Base-by-base conservation (phyloP, 1,140 invertebrate genomes). In the Melanaphis sacchari region DNA sequence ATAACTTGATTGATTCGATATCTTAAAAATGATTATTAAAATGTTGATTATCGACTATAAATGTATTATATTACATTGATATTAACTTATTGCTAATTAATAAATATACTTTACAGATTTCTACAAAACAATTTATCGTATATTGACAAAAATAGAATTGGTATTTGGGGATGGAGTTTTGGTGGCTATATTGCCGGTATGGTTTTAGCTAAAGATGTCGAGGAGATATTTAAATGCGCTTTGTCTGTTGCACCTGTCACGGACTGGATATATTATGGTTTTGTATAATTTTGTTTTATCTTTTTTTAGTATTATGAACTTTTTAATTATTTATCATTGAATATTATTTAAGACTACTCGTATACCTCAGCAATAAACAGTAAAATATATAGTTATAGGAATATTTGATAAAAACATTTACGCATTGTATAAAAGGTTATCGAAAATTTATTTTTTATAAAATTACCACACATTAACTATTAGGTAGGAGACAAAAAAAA, bases 251-350 rank as follows among this genome's bases (percentile, higher is more conserved):
- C 98, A 46, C 98, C 98, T 26, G 98, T 99, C 24, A 99, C 98
- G 15, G 98, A 98, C 94, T 99, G 98, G 98, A 95, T 97, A 81
- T 98, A 98, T 95, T 99, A 99, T 95, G 98, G 98, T 98, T 95
- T 96, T 41, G 38, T 41, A 66, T 90, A 66, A 7, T 36, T 54
- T n/a, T 36, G 5, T 49, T 87, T 49, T 36, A 38, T 40, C 22
- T 26, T 41, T 40, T 84, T 31, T 31, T 82, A 40, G 31, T 1
- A 43, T 43, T 43, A 38, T 40, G 15, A 38, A 11, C 15, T 82
- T 36, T 5, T 8, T 8, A 26, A 31, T 31, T 9, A 31, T 54
- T 9, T 59, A 9, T 59, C 31, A 59, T 59, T 59, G 26, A 2
- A 31, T 31, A 2, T 26, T 59, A 59, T 31, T 31, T 26, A 26